A percentile compares a stretch with the other conserved stretches of the same genome.
These are phyloP conservation scores for Hiodon alosoides DNA, from an alignment of 2,113 vertebrate species.

Conservation along the genomic window DNA sequence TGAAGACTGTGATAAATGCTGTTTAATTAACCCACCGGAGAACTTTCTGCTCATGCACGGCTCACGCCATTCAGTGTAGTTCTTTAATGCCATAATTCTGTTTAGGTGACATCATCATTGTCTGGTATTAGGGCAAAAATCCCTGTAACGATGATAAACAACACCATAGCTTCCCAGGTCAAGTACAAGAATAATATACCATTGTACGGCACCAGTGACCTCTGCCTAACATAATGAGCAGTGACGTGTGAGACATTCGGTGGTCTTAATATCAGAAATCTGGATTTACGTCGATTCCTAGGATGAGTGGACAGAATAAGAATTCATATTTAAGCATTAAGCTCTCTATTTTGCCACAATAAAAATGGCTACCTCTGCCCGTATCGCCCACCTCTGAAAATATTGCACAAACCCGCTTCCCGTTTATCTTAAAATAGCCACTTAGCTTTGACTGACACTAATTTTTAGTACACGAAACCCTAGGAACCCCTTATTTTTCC, in stretches of 20 bases:
- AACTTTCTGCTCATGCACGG: too few species aligned
- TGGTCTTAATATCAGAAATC: neutral
- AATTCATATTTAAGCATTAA: too few species aligned
- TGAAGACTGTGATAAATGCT: too few species aligned
- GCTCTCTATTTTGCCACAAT: neutral
- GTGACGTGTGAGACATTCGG: too few species aligned
- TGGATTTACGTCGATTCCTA: too few species aligned
- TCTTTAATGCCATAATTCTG: too few species aligned
- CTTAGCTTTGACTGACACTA: conserved; percentile 98
- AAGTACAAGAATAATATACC: neutral
- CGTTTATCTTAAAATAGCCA: conserved; percentile 68
- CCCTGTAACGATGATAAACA: neutral
- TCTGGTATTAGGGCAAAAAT: too few species aligned
- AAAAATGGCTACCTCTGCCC: conserved; percentile 3
- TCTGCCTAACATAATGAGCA: neutral
- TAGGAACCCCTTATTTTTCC: conserved; percentile 80
- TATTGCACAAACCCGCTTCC: conserved; percentile 1
- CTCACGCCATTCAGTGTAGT: too few species aligned
- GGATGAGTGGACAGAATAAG: too few species aligned
- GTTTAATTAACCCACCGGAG: too few species aligned
- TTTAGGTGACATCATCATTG: too few species aligned
- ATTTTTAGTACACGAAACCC: conserved; percentile 90
- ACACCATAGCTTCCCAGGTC: neutral
- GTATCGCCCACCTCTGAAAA: neutral
- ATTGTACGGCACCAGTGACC: neutral